Evolutionary conservation across 2,888 invertebrate species (phyloP), one percentile per base, ranked within the genome.

Genomic region (Lithophane socia): DNA sequence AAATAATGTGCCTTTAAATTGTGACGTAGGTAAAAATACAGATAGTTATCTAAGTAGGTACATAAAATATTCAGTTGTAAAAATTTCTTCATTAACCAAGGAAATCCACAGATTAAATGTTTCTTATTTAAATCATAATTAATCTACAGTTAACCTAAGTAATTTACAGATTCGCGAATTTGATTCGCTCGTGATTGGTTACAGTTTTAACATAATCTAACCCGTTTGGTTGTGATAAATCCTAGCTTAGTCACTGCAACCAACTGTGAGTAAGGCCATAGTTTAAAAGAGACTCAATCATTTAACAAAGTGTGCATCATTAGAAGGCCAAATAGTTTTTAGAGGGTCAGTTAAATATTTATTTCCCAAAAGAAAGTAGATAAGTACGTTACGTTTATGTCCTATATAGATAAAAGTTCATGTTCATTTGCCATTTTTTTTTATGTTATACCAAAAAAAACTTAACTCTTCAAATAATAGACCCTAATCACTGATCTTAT

Each of bases 1-100:
- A 73, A 77, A 70, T 66, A 63, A 63, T 13, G 49, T 18, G 24
- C 37, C 7, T 37, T 54, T 29, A 37, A 52, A 68, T 65, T 69
- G 49, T 44, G n/a, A 60, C 49, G 13, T 29, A 16, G 12, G 3
- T 3, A 16, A 73, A 29, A 44, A 21, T n/a, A 13, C 13, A 29
- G 13, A 29, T 29, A 29, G 29, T 3, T 29, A 21, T 10, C 3
- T n/a, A 2, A 24, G 24, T 58, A 58, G n/a, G 56, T 24, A 10
- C 16, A 5, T n/a, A n/a, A 68, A 67, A 52, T n/a, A 37, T 37
- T 37, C 54, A 10, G 7, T 54, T 67, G 9, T 37, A 5, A 67
- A 37, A 10, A 52, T 16, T 67, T 37, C 1, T 8, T 21, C 3
- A 21, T 37, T 63, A 37, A 21, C 37, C 10, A 61, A 37, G 12